These are phyloP conservation scores for Anser cygnoides DNA, from an alignment of 2,113 vertebrate species.

Conservation along the genomic window DNA sequence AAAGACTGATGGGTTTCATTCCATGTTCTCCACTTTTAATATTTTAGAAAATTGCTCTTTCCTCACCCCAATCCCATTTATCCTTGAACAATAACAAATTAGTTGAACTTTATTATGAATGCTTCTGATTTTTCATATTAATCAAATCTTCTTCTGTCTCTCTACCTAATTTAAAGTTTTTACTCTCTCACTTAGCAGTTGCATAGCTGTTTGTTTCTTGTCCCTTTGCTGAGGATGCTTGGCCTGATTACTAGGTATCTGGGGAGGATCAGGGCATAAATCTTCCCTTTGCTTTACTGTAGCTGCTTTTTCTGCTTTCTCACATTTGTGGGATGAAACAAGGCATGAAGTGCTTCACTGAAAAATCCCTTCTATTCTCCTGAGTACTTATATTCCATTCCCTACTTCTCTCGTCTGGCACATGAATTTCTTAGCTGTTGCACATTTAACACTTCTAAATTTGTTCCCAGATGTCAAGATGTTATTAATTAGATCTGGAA, in stretches of 20 bases:
- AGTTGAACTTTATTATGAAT: neutral
- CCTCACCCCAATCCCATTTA: accelerated
- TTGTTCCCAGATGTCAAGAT: conserved; percentile 38
- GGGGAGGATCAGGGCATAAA: neutral
- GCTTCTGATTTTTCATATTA: neutral
- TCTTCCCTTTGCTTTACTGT: neutral
- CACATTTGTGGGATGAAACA: neutral
- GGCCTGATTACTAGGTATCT: neutral
- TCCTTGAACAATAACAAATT: neutral
- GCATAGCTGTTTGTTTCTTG: neutral
- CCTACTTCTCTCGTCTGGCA: neutral
- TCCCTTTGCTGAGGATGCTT: neutral
- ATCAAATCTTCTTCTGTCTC: neutral
- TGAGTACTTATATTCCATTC: neutral
- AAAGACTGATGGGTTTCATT: neutral
- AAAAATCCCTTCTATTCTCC: neutral
- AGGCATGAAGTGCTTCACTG: neutral
- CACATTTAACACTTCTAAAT: conserved; percentile 14
- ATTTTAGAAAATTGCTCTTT: neutral
- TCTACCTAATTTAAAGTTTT: neutral
- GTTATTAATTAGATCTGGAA: conserved; percentile 58
- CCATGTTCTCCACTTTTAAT: neutral
- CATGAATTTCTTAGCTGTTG: conserved; percentile 3
- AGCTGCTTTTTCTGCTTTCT: neutral
- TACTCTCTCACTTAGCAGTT: neutral